Percentiles rank a stretch among this genome's conserved stretches.
These are phyloP conservation scores for Mythimna vitellina DNA, from an alignment of 2,888 invertebrate genomes.

Conservation along the genomic window DNA sequence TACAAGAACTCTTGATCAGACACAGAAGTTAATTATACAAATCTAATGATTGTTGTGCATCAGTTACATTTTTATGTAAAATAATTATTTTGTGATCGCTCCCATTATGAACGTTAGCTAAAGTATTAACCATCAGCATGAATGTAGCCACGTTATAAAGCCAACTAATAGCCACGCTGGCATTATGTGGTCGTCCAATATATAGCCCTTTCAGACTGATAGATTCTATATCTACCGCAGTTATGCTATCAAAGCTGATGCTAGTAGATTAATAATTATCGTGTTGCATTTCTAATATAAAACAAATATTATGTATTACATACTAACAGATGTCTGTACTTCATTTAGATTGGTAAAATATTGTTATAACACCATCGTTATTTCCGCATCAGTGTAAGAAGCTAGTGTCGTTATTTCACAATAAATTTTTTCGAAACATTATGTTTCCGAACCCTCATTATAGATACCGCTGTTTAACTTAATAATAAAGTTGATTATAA, in stretches of 20 bases:
- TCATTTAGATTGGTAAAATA: too few species aligned
- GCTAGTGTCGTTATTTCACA: too few species aligned
- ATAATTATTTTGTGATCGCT: background rate
- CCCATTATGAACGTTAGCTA: background rate
- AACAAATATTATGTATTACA: background rate
- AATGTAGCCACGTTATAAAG: constrained; percentile 4
- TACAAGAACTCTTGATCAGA: background rate
- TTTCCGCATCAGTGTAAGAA: too few species aligned
- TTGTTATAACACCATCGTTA: too few species aligned
- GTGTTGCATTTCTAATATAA: background rate
- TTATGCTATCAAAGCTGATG: constrained; percentile 6
- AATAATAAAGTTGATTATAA: too few species aligned
- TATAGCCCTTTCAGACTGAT: constrained; percentile 10
- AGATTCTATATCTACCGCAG: background rate
- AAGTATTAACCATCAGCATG: background rate
- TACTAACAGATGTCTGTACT: too few species aligned
- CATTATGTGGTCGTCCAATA: constrained; percentile 28
- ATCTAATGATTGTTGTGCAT: background rate
- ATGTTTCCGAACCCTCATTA: too few species aligned
- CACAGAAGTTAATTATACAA: background rate
- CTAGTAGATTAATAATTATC: background rate
- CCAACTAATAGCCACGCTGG: constrained; percentile 1
- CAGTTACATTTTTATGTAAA: background rate
- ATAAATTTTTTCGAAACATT: too few species aligned
- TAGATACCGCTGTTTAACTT: too few species aligned